Evolutionary conservation across 2,113 vertebrate species (phyloP).

Genomic region (Tricholaema leucomelas): DNA sequence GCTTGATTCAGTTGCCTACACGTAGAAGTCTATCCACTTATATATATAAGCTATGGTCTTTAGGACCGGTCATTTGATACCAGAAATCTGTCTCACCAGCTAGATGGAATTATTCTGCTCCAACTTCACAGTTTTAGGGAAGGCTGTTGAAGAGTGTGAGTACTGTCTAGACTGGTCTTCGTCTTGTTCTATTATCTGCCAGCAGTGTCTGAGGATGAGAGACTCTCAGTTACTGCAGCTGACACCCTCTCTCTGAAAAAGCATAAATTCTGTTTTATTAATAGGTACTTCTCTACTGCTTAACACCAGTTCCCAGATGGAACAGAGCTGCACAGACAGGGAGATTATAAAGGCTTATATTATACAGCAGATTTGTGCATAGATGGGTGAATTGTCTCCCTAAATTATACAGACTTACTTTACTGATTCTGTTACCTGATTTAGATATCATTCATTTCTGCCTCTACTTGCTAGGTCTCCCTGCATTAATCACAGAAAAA

Average conservation of each 20-base stretch:
- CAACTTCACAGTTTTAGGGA: not conserved
- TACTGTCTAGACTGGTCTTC: not conserved
- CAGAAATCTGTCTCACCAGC: not conserved
- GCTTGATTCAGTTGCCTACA: not conserved
- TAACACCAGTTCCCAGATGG: not conserved
- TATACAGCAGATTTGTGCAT: not conserved
- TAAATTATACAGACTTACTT: not conserved
- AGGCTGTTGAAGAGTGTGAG: not conserved
- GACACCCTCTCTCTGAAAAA: not conserved
- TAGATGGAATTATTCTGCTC: not conserved
- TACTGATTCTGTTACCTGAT: not conserved
- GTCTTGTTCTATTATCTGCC: not conserved
- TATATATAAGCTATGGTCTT: not conserved
- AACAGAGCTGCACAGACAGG: not conserved
- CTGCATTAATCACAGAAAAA: not conserved
- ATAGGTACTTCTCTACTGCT: not conserved
- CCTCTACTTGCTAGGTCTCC: not conserved
- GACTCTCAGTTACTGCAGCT: not conserved
- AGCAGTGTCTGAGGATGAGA: not conserved
- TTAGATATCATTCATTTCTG: not conserved
- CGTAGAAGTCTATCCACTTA: accelerated
- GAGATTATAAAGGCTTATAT: accelerated
- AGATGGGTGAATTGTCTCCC: not conserved
- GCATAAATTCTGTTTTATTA: not conserved
- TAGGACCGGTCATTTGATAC: not conserved